Conservation (phyloP, 2,113 vertebrate species). For the Festucalex cinctus region DNA sequence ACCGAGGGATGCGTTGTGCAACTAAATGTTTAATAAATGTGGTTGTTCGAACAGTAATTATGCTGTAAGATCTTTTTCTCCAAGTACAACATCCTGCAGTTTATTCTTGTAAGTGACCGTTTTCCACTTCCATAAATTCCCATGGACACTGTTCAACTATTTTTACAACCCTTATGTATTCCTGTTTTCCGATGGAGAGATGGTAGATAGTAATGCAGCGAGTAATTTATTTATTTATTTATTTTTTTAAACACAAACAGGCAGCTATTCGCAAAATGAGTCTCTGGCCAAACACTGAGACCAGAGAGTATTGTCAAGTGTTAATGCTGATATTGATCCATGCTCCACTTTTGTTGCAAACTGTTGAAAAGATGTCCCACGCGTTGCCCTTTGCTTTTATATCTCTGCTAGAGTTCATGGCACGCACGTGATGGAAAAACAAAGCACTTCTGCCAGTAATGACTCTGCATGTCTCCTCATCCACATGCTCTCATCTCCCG, state of each 20-base stretch:
- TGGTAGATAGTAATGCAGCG: constrained; percentile 11
- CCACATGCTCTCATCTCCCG: constrained; percentile 52
- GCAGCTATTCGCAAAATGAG: constrained; percentile 37
- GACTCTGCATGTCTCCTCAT: constrained; percentile 46
- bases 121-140: background rate
- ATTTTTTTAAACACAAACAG: constrained; percentile 17
- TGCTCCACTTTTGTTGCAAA: constrained; percentile 27
- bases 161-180: background rate
- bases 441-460: constrained; percentile 46
- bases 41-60: background rate
- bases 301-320: constrained; percentile 39
- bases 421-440: constrained; percentile 38
- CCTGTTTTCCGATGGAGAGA: constrained; percentile 6
- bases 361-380: constrained; percentile 48
- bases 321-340: constrained; percentile 51
- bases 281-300: constrained; percentile 25
- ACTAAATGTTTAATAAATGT: background rate
- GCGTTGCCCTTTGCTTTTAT: constrained; percentile 32
- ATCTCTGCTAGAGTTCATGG: constrained; percentile 36
- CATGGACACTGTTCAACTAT: background rate
- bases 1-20: background rate
- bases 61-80: background rate
- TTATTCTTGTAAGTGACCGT: background rate
- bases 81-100: background rate
- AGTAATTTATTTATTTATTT: background rate